phyloP scores from a whole-genome alignment of 2,113 vertebrate genomes.

The Sinocyclocheilus rhinocerous region DNA sequence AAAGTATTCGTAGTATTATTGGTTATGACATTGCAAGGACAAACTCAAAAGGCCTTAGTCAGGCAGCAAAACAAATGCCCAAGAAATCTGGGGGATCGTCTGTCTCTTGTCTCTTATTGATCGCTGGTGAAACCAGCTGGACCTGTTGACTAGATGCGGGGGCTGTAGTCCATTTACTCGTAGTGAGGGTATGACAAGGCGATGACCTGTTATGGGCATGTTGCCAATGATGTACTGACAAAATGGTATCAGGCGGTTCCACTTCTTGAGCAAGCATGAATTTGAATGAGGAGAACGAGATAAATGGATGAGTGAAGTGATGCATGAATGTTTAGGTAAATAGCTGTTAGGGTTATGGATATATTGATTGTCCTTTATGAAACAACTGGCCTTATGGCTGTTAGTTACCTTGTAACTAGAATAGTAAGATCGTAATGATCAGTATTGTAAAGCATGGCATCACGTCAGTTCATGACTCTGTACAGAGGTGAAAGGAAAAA shows the following conservation, averaged over 20 bases:
- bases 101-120: neutral
- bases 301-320: neutral
- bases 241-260: neutral
- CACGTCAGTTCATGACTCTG: neutral
- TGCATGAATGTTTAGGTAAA: neutral
- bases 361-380: neutral
- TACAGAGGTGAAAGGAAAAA: conserved; percentile 20
- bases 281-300: neutral
- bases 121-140: neutral
- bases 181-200: neutral
- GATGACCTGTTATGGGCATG: neutral
- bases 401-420: neutral
- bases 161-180: neutral
- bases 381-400: neutral
- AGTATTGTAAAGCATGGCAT: neutral
- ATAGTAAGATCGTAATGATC: neutral
- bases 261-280: neutral
- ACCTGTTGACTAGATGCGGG: neutral
- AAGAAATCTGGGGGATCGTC: neutral
- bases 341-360: neutral
- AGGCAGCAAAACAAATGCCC: neutral
- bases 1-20: neutral
- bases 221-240: neutral
- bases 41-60: neutral
- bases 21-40: neutral